phyloP scores from a whole-genome alignment of 1,140 invertebrate species.

The Phthorimaea operculella region DNA sequence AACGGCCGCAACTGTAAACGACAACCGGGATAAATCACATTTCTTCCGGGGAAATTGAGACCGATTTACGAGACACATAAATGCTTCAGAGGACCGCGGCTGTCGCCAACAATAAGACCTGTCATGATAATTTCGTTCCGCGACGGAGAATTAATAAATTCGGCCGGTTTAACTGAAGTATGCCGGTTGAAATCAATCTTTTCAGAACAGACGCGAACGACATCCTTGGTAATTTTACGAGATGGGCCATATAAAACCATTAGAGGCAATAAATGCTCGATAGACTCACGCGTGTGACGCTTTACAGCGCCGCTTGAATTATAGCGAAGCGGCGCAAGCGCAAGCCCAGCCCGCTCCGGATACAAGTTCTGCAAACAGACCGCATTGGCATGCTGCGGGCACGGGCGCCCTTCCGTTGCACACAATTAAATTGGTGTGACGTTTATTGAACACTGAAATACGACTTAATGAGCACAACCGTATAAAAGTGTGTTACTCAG shows the following conservation, averaged over 20 bases:
- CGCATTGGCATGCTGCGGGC: conserved; percentile 26
- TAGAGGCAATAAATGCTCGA: conserved; percentile 38
- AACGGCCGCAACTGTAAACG: not conserved
- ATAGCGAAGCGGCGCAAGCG: conserved; percentile 13
- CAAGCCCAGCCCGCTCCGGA: conserved; percentile 7
- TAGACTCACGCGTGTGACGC: conserved; percentile 27
- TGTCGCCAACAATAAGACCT: not conserved
- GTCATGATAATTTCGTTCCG: not conserved
- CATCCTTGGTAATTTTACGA: conserved; percentile 32
- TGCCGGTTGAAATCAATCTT: conserved; percentile 24
- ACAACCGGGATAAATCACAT: not conserved
- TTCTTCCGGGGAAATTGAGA: not conserved
- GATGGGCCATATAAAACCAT: conserved; percentile 36
- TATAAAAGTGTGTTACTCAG: not conserved
- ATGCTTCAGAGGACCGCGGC: not conserved
- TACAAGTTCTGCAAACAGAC: conserved; percentile 18
- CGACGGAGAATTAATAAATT: not conserved
- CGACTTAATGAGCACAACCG: conserved; percentile 3
- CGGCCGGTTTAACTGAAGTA: conserved; percentile 7
- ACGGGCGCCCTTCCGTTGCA: conserved; percentile 19
- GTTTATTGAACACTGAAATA: conserved; percentile 16
- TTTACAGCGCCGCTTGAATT: conserved; percentile 30
- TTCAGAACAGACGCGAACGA: conserved; percentile 8
- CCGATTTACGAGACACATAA: not conserved
- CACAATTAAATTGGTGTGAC: conserved; percentile 30